These are phyloP conservation scores for Pangasius mekongensis DNA, from an alignment of 2,797 vertebrate genomes.

Conservation along the genomic window DNA sequence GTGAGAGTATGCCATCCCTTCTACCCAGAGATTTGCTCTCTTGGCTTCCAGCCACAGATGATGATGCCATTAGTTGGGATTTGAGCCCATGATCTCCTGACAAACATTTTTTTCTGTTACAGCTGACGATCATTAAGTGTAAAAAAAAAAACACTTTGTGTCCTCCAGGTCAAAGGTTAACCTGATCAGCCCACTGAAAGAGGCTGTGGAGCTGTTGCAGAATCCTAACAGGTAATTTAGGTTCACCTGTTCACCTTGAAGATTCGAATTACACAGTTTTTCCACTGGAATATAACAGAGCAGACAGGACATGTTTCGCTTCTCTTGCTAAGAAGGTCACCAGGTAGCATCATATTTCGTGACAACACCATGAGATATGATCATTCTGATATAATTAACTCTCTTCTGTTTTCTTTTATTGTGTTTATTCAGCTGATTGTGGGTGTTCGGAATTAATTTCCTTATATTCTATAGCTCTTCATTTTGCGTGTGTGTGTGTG, in stretches of 20 bases:
- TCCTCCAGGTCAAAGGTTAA: slow-evolving; percentile 77
- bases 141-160: background rate
- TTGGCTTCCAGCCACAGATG: background rate
- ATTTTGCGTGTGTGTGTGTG: background rate
- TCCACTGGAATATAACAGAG: background rate
- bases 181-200: slow-evolving; percentile 88
- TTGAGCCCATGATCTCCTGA: background rate
- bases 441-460: background rate
- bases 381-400: background rate
- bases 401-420: background rate
- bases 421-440: background rate
- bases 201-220: slow-evolving; percentile 87
- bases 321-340: background rate
- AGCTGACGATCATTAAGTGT: background rate
- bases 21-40: background rate
- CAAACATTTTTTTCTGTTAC: background rate
- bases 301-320: background rate
- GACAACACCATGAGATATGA: background rate
- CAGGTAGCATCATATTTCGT: too few species aligned
- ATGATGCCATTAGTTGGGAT: background rate
- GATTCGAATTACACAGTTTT: background rate
- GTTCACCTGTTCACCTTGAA: background rate
- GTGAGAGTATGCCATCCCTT: background rate
- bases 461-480: background rate
- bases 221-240: slow-evolving; percentile 80